These are phyloP conservation scores for Dendroctonus valens DNA, from an alignment of 1,140 invertebrate genomes.

Conservation along the genomic window DNA sequence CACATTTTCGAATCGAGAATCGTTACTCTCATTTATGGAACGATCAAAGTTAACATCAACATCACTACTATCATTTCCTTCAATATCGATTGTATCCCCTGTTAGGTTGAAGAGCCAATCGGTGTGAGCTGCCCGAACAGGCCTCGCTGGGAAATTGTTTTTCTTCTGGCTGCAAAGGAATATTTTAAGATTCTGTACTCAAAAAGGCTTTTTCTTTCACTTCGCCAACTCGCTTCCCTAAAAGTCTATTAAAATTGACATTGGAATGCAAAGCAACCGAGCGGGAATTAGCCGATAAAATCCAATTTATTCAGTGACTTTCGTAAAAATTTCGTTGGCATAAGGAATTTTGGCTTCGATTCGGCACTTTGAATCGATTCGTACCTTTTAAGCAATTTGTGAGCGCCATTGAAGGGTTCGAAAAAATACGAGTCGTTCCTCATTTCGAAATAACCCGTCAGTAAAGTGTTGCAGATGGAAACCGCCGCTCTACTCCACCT, in stretches of 20 bases:
- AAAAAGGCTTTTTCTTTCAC: too few species aligned
- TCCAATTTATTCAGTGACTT: too few species aligned
- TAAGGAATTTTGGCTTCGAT: too few species aligned
- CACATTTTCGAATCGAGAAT: neutral
- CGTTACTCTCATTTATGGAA: neutral
- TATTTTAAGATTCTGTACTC: too few species aligned
- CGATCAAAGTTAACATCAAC: constrained; percentile 19
- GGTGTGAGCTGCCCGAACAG: constrained; percentile 9
- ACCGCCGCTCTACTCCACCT: constrained; percentile 46
- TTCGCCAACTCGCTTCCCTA: too few species aligned
- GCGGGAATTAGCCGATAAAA: too few species aligned
- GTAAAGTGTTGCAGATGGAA: constrained; percentile 50
- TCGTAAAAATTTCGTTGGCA: too few species aligned
- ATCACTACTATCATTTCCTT: constrained; percentile 18
- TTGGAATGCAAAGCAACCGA: too few species aligned
- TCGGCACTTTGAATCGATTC: constrained; percentile 12
- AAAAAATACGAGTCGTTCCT: constrained; percentile 48
- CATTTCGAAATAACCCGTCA: constrained; percentile 50
- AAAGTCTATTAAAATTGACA: too few species aligned
- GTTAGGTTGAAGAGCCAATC: constrained; percentile 52
- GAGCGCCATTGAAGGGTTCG: constrained; percentile 45
- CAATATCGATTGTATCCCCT: constrained; percentile 49
- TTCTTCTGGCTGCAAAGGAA: constrained; percentile 22
- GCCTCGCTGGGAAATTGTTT: constrained; percentile 5
- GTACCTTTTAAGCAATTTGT: constrained; percentile 34